Conservation (phyloP, 2,888 invertebrate species). For the Drosophila demipolita region DNA sequence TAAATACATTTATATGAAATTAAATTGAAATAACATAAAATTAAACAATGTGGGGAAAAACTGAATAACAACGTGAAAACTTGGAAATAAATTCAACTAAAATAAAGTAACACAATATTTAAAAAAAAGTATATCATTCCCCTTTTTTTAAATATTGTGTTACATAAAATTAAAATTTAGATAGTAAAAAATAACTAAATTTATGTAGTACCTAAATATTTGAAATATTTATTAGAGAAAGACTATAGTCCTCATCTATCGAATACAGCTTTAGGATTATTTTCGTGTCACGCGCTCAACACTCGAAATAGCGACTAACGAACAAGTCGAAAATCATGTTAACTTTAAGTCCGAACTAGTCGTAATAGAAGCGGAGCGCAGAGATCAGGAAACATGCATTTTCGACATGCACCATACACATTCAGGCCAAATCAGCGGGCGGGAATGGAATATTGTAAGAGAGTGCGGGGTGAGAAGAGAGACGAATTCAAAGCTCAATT, state of each 20-base stretch:
- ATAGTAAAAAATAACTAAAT: neutral
- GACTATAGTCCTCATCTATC: neutral
- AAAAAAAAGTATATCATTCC: no score
- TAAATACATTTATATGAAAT: neutral
- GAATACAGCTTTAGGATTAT: neutral
- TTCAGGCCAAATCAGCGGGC: conserved; percentile 59
- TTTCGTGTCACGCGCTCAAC: conserved; percentile 44
- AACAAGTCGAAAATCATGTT: conserved; percentile 71
- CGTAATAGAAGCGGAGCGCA: conserved; percentile 40
- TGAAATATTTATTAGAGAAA: neutral
- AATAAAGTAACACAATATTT: neutral
- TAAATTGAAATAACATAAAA: no score
- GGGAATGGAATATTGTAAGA: neutral
- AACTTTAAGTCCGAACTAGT: conserved; percentile 63
- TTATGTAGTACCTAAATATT: neutral
- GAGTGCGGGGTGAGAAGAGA: neutral
- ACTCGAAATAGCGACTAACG: conserved; percentile 41
- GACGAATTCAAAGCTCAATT: conserved; percentile 68
- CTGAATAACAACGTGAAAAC: neutral
- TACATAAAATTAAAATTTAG: neutral
- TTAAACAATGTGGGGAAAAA: neutral
- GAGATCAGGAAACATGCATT: conserved; percentile 71
- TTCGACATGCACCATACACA: conserved; percentile 73
- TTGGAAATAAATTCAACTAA: neutral
- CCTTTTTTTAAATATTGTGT: no score